Evolutionary conservation across 2,888 invertebrate species (phyloP).

Genomic region (Paralinhomoeus sp.): DNA sequence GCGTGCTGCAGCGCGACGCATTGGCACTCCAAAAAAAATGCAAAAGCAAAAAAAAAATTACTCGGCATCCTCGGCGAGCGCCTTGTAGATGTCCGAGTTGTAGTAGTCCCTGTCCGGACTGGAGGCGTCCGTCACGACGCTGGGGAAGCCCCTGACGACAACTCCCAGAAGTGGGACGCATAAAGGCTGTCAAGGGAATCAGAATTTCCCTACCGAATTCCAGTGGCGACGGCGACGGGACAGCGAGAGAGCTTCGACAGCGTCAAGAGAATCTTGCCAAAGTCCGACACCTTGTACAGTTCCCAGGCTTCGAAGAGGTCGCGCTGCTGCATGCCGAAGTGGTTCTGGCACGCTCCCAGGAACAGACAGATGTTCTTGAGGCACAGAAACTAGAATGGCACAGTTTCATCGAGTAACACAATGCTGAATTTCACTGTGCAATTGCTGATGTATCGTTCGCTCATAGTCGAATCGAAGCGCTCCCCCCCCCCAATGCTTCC

Average conservation of each 20-base stretch:
- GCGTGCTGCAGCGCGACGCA: background rate
- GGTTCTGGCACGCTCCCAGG: slow-evolving; percentile 55
- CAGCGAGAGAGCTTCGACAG: slow-evolving; percentile 65
- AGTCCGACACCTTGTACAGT: slow-evolving; percentile 80
- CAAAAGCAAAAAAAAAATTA: slow-evolving; percentile 12
- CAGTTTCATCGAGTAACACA: no score
- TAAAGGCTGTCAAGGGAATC: no score
- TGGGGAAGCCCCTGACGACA: slow-evolving; percentile 66
- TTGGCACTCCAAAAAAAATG: background rate
- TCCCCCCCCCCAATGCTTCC: no score
- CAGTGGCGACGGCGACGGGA: slow-evolving; percentile 42
- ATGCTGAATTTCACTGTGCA: no score
- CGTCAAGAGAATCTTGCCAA: slow-evolving; percentile 66
- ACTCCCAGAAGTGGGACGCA: no score
- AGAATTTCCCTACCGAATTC: slow-evolving; percentile 45
- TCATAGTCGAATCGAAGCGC: no score
- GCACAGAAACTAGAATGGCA: slow-evolving; percentile 59
- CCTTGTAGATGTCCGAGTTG: slow-evolving; percentile 30
- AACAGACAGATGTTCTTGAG: slow-evolving; percentile 81
- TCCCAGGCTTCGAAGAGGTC: slow-evolving; percentile 85
- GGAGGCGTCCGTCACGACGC: background rate
- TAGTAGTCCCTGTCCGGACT: slow-evolving; percentile 14
- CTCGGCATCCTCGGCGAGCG: slow-evolving; percentile 27
- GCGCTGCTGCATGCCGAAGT: slow-evolving; percentile 55
- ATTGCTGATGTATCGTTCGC: no score